phyloP scores from a whole-genome alignment of 2,888 invertebrate genomes.

The Cantharis rufa region DNA sequence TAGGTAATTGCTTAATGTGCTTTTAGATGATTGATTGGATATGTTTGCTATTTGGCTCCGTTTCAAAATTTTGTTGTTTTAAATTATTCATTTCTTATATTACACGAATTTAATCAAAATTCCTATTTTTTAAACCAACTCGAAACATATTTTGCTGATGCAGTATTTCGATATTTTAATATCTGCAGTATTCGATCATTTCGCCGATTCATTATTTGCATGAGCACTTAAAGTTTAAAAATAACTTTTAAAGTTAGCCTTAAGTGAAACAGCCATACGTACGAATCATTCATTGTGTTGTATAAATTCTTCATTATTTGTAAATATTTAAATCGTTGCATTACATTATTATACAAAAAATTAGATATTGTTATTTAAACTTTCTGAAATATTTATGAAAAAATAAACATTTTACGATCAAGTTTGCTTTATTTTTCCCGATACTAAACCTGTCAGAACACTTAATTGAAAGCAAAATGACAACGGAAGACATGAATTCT shows the following conservation, averaged over 20 bases:
- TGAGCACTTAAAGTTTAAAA: neutral
- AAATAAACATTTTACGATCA: conserved; percentile 23
- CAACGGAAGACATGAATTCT: neutral
- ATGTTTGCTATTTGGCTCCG: neutral
- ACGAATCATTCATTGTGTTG: conserved; percentile 9
- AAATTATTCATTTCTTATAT: neutral
- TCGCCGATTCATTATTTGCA: neutral
- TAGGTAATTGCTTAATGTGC: neutral
- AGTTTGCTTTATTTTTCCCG: neutral
- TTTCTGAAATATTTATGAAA: conserved; percentile 32
- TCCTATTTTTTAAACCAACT: neutral
- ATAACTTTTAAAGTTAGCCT: neutral
- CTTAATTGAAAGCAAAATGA: neutral
- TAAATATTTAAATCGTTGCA: conserved; percentile 29
- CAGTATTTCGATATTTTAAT: neutral
- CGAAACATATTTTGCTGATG: neutral
- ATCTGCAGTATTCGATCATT: neutral
- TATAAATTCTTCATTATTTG: conserved; percentile 19
- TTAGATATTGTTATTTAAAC: conserved; percentile 28
- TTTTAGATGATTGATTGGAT: neutral
- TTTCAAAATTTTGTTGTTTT: neutral
- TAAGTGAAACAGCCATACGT: neutral
- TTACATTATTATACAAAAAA: conserved; percentile 17
- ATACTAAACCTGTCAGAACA: neutral
- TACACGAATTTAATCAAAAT: neutral